Percentiles rank a stretch among this genome's conserved stretches.
Conservation (phyloP, 2,113 vertebrate genomes). For the sheep (Ovis aries) region DNA sequence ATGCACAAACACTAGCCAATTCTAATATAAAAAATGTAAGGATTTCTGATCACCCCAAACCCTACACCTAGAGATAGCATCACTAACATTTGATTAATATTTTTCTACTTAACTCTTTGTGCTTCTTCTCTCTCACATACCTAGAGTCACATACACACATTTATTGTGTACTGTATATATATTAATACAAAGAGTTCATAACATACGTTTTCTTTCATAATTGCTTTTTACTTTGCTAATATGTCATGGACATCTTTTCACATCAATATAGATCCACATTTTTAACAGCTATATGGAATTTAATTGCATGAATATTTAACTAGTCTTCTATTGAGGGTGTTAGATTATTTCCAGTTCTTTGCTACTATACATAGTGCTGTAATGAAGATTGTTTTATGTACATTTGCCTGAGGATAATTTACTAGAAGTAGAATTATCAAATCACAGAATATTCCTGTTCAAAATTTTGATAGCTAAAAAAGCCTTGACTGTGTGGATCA, state of each 20-base stretch:
- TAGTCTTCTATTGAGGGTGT: not conserved
- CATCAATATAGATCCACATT: not conserved
- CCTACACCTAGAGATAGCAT: not conserved
- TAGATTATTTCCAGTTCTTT: not conserved
- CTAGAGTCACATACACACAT: not conserved
- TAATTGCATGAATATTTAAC: not conserved
- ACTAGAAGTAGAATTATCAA: not conserved
- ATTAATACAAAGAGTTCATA: not conserved
- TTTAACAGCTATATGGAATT: not conserved
- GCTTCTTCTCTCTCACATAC: not conserved
- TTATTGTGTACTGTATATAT: not conserved
- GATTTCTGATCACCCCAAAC: not conserved
- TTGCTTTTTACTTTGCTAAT: not conserved
- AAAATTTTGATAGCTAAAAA: not conserved
- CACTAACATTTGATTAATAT: not conserved
- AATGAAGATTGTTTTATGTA: not conserved
- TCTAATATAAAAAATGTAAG: not conserved
- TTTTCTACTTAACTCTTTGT: not conserved
- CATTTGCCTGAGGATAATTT: slow-evolving; percentile 7
- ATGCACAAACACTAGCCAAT: not conserved
- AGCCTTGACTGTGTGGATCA: not conserved
- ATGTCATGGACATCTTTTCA: not conserved
- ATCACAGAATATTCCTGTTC: slow-evolving; percentile 31
- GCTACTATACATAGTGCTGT: not conserved
- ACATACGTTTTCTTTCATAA: not conserved